A percentile compares a stretch with the other conserved stretches of the same genome.
Conservation (phyloP, 2,113 vertebrate species). For the Oriolus oriolus region DNA sequence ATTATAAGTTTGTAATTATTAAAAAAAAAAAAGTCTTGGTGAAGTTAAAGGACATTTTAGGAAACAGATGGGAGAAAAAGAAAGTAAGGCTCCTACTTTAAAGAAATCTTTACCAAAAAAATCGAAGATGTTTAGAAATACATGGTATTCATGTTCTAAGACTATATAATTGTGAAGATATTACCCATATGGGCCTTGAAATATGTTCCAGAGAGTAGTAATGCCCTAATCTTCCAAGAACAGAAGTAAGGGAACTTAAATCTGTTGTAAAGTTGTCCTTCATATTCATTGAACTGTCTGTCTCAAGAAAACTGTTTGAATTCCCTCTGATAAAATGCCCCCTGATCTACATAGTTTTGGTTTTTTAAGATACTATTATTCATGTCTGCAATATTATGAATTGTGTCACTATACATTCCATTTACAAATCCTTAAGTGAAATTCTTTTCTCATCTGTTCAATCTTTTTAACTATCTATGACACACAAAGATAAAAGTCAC, state of each 20-base stretch:
- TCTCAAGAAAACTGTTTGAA: background rate
- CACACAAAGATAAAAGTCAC: background rate
- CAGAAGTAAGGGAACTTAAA: background rate
- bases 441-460: background rate
- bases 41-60: background rate
- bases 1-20: background rate
- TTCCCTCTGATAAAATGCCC: background rate
- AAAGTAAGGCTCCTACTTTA: background rate
- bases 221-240: background rate
- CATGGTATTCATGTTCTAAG: background rate
- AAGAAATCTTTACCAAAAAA: background rate
- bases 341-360: background rate
- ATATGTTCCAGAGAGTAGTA: background rate
- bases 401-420: background rate
- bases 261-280: background rate
- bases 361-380: background rate
- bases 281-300: background rate
- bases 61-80: background rate
- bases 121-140: background rate
- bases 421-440: background rate
- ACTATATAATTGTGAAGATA: background rate
- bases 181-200: background rate
- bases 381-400: background rate
- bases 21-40: background rate
- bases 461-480: background rate